Evolutionary conservation across 2,113 vertebrate species (phyloP), one percentile per base, ranked within the genome.

Genomic region (Xiphophorus hellerii): DNA sequence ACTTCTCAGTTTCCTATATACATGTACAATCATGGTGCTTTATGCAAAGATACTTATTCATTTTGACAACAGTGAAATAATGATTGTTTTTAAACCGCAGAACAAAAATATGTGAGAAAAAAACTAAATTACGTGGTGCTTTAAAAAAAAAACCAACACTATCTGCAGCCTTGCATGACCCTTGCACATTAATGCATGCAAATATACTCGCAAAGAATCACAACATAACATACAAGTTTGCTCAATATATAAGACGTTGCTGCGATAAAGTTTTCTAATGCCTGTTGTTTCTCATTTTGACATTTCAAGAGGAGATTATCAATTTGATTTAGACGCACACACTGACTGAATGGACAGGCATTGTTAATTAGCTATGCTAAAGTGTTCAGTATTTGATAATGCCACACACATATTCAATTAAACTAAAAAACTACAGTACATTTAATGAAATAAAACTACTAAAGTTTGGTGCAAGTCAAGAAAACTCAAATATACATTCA

Each of bases 251-350:
- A 2, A 58, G 63, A 48, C 12, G 42, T 62, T 73, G 25, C 67
- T 84, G 8, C 14, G 73, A 76, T 82, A 85, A 80, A 85, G 10
- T 67, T 22, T 30, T 62, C 31, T 60, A n/a, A 39, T 25, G 5
- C 4, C 25, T 27, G 78, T 48, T 69, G 54, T 69, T 71, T 33
- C 42, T 80, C 20, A 28, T 65, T 17, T n/a, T 76, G 5, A 9
- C 17, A 20, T 25, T 25, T 58, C 6, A 58, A 58, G 51, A n/a
- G 2, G 2, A 58, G 51, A n/a, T 25, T 25, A 22, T 10, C 1
- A 10, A 7, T 58, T 58, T n/a, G 5, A 58, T 58, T 58, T 58
- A 58, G 25, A n/a, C 3, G 2, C 22, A n/a, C 25, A 58, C 51
- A 58, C 9, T 11, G 22, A 58, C 51, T 22, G 25, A 58, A n/a